phyloP scores from a whole-genome alignment of 2,888 invertebrate genomes.

The Biston stratarius region DNA sequence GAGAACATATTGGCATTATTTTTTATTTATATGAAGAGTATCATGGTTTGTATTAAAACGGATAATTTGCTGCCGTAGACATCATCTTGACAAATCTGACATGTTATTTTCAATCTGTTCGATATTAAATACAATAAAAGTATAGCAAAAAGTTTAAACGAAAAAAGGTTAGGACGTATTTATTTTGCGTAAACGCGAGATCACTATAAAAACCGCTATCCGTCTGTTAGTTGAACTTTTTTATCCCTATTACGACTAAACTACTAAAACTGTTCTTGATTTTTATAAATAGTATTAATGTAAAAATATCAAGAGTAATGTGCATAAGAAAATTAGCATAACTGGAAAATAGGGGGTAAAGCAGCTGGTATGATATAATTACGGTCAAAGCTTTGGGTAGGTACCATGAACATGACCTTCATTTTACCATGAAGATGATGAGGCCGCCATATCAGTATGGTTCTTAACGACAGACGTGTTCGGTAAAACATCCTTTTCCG shows the following conservation, averaged over 20 bases:
- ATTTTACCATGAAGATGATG: conserved; percentile 62
- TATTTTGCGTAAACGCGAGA: too few species aligned
- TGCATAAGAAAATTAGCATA: too few species aligned
- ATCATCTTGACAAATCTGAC: conserved; percentile 1
- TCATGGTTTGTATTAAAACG: conserved; percentile 35
- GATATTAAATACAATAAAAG: background rate
- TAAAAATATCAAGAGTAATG: too few species aligned
- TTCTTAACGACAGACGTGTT: conserved; percentile 63
- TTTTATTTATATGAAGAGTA: conserved; percentile 35
- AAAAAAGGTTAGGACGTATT: background rate
- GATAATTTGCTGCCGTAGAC: background rate
- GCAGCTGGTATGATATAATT: background rate
- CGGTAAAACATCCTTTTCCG: conserved; percentile 53
- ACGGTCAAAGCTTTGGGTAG: background rate
- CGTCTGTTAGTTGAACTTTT: too few species aligned
- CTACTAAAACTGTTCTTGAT: too few species aligned
- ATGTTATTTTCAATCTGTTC: conserved; percentile 1
- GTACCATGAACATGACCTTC: conserved; percentile 6
- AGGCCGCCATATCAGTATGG: conserved; percentile 52
- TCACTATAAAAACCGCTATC: too few species aligned
- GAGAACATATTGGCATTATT: conserved; percentile 64
- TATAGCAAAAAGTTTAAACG: background rate
- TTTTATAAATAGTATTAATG: too few species aligned
- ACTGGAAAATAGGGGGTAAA: background rate
- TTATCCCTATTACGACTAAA: too few species aligned